These are phyloP conservation scores for Fragum fragum DNA, from an alignment of 2,888 invertebrate genomes.

Conservation along the genomic window DNA sequence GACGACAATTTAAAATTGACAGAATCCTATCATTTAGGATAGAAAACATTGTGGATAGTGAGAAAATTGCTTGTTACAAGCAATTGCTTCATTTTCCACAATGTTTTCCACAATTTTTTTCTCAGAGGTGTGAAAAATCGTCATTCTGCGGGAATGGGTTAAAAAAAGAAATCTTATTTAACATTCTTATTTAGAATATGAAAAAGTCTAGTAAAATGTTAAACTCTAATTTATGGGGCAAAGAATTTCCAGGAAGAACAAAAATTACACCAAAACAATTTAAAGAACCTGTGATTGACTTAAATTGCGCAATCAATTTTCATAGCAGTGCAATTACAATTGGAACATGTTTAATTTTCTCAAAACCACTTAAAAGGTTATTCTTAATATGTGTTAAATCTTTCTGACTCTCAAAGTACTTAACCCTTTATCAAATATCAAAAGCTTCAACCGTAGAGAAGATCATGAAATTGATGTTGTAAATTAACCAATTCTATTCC, in stretches of 20 bases:
- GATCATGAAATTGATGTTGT: no score
- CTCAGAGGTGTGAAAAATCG: not conserved
- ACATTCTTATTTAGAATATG: no score
- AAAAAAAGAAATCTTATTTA: no score
- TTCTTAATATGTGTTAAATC: constrained; percentile 11
- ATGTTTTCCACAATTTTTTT: not conserved
- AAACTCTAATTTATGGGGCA: not conserved
- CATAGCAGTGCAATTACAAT: constrained; percentile 1
- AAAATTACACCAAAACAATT: constrained; percentile 1
- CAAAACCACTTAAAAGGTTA: constrained; percentile 24
- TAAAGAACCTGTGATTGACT: constrained; percentile 13
- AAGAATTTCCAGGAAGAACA: not conserved
- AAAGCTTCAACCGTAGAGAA: no score
- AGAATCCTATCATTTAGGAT: no score
- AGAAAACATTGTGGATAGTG: no score
- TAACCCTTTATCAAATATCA: not conserved
- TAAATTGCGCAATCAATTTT: constrained; percentile 19
- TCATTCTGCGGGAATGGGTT: no score
- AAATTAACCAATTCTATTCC: no score
- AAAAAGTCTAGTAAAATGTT: not conserved
- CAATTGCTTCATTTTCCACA: not conserved
- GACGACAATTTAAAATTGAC: no score
- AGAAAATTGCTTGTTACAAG: no score
- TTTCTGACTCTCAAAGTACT: not conserved
- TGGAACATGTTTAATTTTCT: constrained; percentile 24